Evolutionary conservation across 1,140 invertebrate species (phyloP).

Genomic region (Lasaia peninsularis): DNA sequence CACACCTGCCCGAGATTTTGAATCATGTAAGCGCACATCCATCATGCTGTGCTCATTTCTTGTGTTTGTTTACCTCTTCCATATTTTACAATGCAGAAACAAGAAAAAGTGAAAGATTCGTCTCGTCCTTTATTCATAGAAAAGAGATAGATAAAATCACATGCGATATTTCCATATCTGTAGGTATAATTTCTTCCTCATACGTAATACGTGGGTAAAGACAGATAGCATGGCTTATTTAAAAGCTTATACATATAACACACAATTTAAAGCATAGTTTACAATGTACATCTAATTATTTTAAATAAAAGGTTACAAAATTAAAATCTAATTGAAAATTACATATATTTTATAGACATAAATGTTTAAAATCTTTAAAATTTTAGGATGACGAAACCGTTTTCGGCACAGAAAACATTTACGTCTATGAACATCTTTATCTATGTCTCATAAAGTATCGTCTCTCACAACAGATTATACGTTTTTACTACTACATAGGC

Average conservation of each 20-base stretch:
- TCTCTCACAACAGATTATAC: conserved; percentile 69
- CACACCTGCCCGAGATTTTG: conserved; percentile 21
- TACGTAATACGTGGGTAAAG: background rate
- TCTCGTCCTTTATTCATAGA: too few relatives aligned
- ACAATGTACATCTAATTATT: conserved; percentile 38
- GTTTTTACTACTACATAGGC: conserved; percentile 42
- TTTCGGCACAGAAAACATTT: background rate
- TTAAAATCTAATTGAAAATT: conserved; percentile 31
- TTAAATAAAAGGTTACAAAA: conserved; percentile 44
- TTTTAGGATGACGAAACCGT: background rate
- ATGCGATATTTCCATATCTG: too few relatives aligned
- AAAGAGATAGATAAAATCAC: too few relatives aligned
- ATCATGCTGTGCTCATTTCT: too few relatives aligned
- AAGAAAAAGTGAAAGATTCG: too few relatives aligned
- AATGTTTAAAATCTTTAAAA: background rate
- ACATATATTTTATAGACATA: background rate
- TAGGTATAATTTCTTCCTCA: too few relatives aligned
- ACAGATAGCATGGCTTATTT: conserved; percentile 26
- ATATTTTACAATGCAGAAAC: too few relatives aligned
- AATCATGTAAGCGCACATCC: conserved; percentile 14
- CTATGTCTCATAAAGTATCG: conserved; percentile 66
- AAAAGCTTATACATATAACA: conserved; percentile 26
- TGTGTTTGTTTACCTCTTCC: too few relatives aligned
- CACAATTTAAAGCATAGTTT: conserved; percentile 29
- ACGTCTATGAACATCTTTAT: conserved; percentile 23